These are phyloP conservation scores for Lytechinus variegatus DNA, from an alignment of 35 echinoderm and acorn worm genomes.

Conservation along the genomic window DNA sequence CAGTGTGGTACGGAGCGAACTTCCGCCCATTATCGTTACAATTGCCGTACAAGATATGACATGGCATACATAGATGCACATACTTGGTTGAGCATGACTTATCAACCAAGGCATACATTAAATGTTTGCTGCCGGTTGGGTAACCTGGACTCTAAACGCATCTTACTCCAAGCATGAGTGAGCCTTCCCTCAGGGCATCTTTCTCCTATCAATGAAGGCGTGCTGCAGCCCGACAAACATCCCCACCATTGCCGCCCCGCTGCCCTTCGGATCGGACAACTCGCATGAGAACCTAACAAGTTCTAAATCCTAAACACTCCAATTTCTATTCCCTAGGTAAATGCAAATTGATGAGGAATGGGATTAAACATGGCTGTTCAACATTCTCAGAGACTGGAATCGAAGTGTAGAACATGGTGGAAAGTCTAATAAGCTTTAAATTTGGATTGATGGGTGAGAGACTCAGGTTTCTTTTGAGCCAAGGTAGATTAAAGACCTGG, in stretches of 20 bases:
- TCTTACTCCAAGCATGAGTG: neutral
- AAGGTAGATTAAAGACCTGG: constrained; percentile 1
- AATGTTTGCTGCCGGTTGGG: constrained; percentile 19
- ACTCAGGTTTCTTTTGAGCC: neutral
- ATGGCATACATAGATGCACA: neutral
- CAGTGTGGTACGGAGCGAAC: neutral
- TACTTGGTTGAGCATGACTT: constrained; percentile 20
- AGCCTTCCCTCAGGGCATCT: constrained; percentile 21
- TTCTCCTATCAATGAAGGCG: constrained; percentile 27
- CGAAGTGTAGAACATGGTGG: neutral
- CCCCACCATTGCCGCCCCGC: neutral
- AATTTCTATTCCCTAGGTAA: constrained; percentile 19
- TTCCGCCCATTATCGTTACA: neutral
- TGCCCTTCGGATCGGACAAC: neutral
- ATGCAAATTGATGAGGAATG: constrained; percentile 17
- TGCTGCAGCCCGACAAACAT: neutral
- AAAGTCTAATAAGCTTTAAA: constrained; percentile 14
- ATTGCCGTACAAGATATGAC: neutral
- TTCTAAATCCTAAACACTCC: constrained; percentile 16
- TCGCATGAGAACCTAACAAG: constrained; percentile 20
- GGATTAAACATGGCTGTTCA: constrained; percentile 32
- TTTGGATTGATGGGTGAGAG: constrained; percentile 39
- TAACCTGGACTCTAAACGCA: constrained; percentile 28
- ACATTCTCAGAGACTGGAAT: neutral
- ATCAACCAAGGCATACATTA: constrained; percentile 23